These are phyloP conservation scores for Manacus vitellinus DNA, from an alignment of 2,113 vertebrate genomes.

Conservation along the genomic window DNA sequence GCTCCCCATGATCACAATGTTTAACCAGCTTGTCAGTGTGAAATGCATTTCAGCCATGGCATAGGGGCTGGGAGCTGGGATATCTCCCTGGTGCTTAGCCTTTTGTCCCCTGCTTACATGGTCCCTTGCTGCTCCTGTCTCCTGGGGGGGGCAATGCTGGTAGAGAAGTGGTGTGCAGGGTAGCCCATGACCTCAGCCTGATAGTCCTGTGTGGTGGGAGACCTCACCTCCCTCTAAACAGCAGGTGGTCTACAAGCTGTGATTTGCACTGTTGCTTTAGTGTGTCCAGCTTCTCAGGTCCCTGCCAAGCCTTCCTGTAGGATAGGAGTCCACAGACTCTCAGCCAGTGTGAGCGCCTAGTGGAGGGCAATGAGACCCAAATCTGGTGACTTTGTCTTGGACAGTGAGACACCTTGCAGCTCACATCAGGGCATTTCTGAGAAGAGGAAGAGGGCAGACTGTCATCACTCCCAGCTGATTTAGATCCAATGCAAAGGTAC, in stretches of 20 bases:
- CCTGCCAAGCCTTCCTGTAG: neutral
- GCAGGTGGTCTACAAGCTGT: rapidly evolving
- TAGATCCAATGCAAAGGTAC: neutral
- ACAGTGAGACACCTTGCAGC: rapidly evolving
- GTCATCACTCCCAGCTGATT: neutral
- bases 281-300: rapidly evolving
- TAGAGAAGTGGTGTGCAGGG: rapidly evolving
- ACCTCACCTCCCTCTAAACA: neutral
- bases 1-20: neutral
- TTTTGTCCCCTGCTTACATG: rapidly evolving
- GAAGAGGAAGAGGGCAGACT: neutral
- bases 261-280: neutral
- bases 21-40: rapidly evolving
- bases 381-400: neutral
- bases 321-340: neutral
- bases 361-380: neutral
- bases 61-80: neutral
- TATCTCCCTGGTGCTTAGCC: neutral
- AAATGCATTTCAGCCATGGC: neutral
- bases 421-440: rapidly evolving
- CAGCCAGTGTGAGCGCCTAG: neutral
- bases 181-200: neutral
- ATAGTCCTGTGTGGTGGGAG: neutral
- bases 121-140: rapidly evolving
- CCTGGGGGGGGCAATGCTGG: neutral